Conservation (phyloP, 2,888 invertebrate species). For the Odontomyia ornata region DNA sequence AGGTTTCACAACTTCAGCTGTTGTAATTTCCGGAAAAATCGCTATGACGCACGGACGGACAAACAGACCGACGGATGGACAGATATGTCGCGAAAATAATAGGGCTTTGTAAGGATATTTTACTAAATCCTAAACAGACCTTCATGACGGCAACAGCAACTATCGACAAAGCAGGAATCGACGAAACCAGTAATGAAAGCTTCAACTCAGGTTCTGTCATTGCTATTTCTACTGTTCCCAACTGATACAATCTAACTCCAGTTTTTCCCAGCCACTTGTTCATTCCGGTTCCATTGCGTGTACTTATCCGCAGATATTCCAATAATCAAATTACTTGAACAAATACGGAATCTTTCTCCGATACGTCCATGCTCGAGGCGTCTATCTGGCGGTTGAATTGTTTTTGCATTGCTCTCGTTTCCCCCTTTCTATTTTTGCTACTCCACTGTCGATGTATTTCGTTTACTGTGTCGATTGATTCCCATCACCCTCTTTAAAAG, state of each 20-base stretch:
- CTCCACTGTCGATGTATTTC: too few species aligned
- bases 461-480: background rate
- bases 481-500: background rate
- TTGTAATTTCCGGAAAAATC: too few species aligned
- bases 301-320: conserved; percentile 16
- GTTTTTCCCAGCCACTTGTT: background rate
- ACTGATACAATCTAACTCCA: background rate
- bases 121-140: conserved; percentile 4
- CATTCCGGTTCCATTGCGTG: background rate
- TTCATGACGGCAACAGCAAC: background rate
- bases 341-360: conserved; percentile 14
- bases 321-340: conserved; percentile 37
- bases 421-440: too few species aligned
- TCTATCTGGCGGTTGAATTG: conserved; percentile 13
- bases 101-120: too few species aligned
- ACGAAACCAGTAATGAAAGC: too few species aligned
- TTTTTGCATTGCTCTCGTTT: background rate
- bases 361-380: background rate
- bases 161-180: background rate
- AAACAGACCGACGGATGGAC: too few species aligned
- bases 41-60: too few species aligned
- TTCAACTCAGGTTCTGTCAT: too few species aligned
- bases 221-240: too few species aligned
- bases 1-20: too few species aligned
- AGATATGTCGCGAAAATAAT: too few species aligned